These are phyloP conservation scores for Ashinkailepas kermadecensis DNA, from an alignment of 2,888 invertebrate genomes.

Conservation along the genomic window DNA sequence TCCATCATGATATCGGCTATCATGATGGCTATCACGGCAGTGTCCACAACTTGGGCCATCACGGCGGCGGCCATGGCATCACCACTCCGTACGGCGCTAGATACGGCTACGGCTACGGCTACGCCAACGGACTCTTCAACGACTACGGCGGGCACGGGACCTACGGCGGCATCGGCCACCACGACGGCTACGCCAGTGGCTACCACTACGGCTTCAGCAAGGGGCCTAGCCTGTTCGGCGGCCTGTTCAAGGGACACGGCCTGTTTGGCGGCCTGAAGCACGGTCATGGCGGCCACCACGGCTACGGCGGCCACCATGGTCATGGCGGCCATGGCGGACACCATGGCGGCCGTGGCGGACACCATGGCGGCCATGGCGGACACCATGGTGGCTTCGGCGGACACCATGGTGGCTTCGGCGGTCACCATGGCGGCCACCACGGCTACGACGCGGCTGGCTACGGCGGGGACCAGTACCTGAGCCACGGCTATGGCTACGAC, in stretches of 20 bases:
- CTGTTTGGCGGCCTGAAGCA: not conserved
- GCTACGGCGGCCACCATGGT: not conserved
- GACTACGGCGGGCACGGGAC: too few species aligned
- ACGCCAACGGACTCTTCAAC: too few species aligned
- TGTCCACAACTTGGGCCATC: too few species aligned
- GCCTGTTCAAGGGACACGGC: not conserved
- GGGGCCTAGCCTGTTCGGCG: not conserved
- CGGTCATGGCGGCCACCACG: not conserved
- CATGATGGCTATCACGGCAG: too few species aligned
- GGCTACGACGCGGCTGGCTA: not conserved
- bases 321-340: not conserved
- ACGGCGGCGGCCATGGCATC: too few species aligned
- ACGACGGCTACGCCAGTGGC: not conserved
- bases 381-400: not conserved
- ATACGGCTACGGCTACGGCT: too few species aligned
- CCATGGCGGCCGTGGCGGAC: not conserved
- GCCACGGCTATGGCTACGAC: not conserved
- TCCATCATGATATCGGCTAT: too few species aligned
- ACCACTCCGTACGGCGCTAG: too few species aligned
- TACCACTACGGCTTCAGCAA: not conserved
- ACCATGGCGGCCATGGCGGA: not conserved
- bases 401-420: too few species aligned
- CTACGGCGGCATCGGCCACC: not conserved
- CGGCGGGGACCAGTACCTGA: not conserved
- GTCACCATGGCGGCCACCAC: not conserved